Percentiles rank a stretch among this genome's conserved stretches.
Evolutionary conservation across 2,797 vertebrate genomes (phyloP).

Genomic region (Chiropotes sagulatus): DNA sequence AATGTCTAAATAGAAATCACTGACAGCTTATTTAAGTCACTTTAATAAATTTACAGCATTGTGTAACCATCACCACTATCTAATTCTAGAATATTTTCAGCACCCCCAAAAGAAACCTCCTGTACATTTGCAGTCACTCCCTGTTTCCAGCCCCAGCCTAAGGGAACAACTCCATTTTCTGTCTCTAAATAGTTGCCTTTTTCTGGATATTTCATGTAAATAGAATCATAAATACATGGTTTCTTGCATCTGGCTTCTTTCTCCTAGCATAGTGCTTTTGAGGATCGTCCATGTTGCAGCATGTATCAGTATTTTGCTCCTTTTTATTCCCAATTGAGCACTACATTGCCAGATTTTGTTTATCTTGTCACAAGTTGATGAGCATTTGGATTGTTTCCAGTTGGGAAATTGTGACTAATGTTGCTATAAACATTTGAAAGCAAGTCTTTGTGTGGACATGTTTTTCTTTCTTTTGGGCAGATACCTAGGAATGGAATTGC

Average conservation of each 20-base stretch:
- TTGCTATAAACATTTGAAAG: neutral
- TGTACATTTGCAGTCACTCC: neutral
- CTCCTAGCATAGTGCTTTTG: neutral
- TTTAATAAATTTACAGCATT: neutral
- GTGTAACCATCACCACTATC: neutral
- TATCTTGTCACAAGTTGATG: neutral
- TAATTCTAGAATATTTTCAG: neutral
- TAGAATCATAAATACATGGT: neutral
- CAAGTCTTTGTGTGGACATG: neutral
- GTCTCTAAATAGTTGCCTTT: neutral
- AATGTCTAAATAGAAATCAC: neutral
- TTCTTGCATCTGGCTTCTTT: neutral
- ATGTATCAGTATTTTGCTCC: rapidly evolving
- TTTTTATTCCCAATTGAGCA: neutral
- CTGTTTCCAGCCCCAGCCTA: neutral
- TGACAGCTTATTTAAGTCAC: neutral
- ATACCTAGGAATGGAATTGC: neutral
- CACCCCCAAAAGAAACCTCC: neutral
- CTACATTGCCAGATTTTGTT: neutral
- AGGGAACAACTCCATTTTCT: rapidly evolving
- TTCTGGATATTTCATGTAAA: neutral
- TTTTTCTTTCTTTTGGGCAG: neutral
- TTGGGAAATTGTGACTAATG: neutral
- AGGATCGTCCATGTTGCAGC: rapidly evolving
- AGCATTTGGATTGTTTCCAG: neutral